phyloP scores from a whole-genome alignment of 2,888 invertebrate genomes.

The Stenchaetothrips biformis region DNA sequence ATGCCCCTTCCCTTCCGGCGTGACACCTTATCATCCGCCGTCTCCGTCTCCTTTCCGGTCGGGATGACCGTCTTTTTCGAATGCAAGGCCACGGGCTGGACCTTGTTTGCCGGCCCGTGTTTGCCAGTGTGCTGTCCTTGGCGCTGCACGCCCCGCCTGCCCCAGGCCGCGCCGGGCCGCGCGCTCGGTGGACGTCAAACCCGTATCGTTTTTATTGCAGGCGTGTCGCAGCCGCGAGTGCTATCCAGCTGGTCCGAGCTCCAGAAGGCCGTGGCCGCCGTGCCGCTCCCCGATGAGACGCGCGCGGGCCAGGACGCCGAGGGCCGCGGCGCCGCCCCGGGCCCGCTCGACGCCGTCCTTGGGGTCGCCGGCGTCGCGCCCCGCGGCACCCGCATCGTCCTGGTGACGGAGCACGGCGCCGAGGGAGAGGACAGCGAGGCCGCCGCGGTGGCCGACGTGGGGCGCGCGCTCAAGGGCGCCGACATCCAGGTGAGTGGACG shows the following conservation, averaged over 20 bases:
- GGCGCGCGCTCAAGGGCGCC: background rate
- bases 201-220: conserved; percentile 35
- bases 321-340: background rate
- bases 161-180: too few relatives aligned
- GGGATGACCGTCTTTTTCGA: too few relatives aligned
- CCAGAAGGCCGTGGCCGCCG: conserved; percentile 47
- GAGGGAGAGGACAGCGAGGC: background rate
- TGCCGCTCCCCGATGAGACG: conserved; percentile 44
- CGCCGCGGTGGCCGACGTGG: background rate
- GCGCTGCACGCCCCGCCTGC: too few relatives aligned
- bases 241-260: conserved; percentile 47
- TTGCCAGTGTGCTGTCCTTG: too few relatives aligned
- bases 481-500: background rate
- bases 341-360: conserved; percentile 11
- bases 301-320: background rate
- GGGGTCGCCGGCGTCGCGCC: conserved; percentile 8
- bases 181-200: too few relatives aligned
- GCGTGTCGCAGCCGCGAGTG: conserved; percentile 38
- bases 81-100: too few relatives aligned
- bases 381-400: background rate
- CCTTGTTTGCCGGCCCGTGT: too few relatives aligned
- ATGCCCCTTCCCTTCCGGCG: too few relatives aligned
- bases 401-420: conserved; percentile 19
- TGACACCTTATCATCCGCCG: too few relatives aligned
- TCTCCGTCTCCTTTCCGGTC: too few relatives aligned